A percentile compares a stretch with the other conserved stretches of the same genome.
phyloP scores from a whole-genome alignment of 2,797 vertebrate genomes.

The Serranus cabrilla region DNA sequence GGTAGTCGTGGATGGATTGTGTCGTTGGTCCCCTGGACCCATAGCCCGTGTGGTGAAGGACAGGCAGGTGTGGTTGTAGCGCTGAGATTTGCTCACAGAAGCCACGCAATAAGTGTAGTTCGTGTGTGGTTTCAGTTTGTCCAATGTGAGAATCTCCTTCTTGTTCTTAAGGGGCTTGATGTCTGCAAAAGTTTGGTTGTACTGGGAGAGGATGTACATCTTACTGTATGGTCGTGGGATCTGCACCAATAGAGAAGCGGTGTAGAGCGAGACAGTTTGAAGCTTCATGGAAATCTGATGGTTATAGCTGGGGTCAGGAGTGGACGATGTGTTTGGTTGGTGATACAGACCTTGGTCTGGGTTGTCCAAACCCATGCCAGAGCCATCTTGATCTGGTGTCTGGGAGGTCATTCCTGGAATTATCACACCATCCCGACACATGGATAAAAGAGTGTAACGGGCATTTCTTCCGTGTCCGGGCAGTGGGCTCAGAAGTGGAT shows the following conservation, averaged over 20 bases:
- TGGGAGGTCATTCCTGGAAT: slow-evolving; percentile 90
- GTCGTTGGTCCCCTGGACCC: slow-evolving; percentile 86
- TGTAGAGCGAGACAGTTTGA: slow-evolving; percentile 90
- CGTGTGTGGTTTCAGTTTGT: slow-evolving; percentile 92
- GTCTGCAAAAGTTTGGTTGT: slow-evolving; percentile 93
- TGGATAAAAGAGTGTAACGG: slow-evolving; percentile 91
- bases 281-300: slow-evolving; percentile 91
- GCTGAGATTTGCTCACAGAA: slow-evolving; percentile 93
- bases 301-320: slow-evolving; percentile 88
- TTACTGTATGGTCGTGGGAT: slow-evolving; percentile 96
- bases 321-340: slow-evolving; percentile 90
- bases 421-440: slow-evolving; percentile 92
- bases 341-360: slow-evolving; percentile 85
- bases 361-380: slow-evolving; percentile 85
- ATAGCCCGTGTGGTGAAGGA: slow-evolving; percentile 92
- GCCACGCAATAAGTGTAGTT: slow-evolving; percentile 97
- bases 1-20: slow-evolving; percentile 94
- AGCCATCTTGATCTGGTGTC: slow-evolving; percentile 90
- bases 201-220: slow-evolving; percentile 97
- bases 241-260: slow-evolving; percentile 92
- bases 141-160: slow-evolving; percentile 91
- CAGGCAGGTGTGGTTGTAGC: slow-evolving; percentile 96
- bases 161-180: slow-evolving; percentile 93
- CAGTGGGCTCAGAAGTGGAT: slow-evolving; percentile 91
- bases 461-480: slow-evolving; percentile 92